Evolutionary conservation across 1,140 invertebrate genomes (phyloP), one percentile per base, ranked within the genome.

Genomic region (Heliconius eleuchia): DNA sequence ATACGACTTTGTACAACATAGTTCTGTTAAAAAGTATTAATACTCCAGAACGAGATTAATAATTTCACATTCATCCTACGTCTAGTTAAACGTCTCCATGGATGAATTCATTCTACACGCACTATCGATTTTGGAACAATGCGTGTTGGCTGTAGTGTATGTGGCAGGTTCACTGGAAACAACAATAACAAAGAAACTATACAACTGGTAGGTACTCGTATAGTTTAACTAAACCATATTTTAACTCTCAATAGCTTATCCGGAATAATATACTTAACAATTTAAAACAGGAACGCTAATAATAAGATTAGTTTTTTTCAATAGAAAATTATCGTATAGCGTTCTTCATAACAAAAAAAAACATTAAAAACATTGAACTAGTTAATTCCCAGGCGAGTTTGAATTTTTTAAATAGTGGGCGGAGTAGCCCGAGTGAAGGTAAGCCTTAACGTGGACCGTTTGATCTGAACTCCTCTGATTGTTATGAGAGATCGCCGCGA

Each of bases 321-420:
- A 66, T 30, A 30, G 13, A 66, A 66, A 66, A 66, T 27, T 13
- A 66, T 66, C 1, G 9, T 66, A 66, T 18, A 66, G n/a, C 60
- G 11, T 30, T 66, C 11, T 66, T 30, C 4, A 66, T 66, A 27
- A 66, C 2, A 66, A 66, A 66, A 60, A 46, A 60, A 60, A 60
- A 9, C n/a, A 23, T 60, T 60, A 19, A 88, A 88, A 89, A 84
- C 83, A 85, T 84, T 84, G 87, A 88, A 87, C 89, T 92, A 92
- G 89, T 90, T 90, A 87, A 88, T 91, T 88, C 88, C 86, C 86
- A 88, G 84, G 86, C 87, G 82, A 86, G 87, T 88, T 86, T 83
- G 90, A 91, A 87, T 91, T 91, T 92, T 86, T 93, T 93, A 94
- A 94, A 93, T 89, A 91, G 93, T 91, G 91, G 93, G 93, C 91